Conservation (phyloP, 37 sponge, comb jelly and placozoan genomes). For the Sycon ciliatum region DNA sequence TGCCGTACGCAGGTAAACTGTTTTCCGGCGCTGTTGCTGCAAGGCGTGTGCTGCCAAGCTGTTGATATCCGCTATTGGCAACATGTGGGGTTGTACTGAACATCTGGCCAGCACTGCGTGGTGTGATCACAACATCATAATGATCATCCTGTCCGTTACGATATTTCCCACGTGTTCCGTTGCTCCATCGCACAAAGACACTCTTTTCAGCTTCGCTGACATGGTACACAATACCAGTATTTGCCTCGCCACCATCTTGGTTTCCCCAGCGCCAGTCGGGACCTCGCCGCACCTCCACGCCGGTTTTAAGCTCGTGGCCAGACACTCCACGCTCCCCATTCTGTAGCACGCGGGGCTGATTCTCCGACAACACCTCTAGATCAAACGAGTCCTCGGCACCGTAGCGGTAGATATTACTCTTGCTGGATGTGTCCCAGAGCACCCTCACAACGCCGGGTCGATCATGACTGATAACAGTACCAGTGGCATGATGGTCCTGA, state of each 20-base stretch:
- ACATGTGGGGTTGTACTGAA: too few relatives aligned
- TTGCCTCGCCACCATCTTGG: not conserved
- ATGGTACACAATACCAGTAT: not conserved
- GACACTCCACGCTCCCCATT: not conserved
- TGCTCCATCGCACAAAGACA: not conserved
- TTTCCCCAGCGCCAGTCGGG: slow-evolving; percentile 10
- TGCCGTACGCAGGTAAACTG: too few relatives aligned
- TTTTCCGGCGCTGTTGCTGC: too few relatives aligned
- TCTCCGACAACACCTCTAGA: not conserved
- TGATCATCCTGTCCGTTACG: not conserved
- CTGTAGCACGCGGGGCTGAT: not conserved
- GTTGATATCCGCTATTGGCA: too few relatives aligned
- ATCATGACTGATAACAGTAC: not conserved
- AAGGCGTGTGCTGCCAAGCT: too few relatives aligned
- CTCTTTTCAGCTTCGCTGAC: not conserved
- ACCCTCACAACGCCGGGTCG: not conserved
- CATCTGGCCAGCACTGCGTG: too few relatives aligned
- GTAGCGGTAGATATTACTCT: not conserved
- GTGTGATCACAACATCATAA: too few relatives aligned
- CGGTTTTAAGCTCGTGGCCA: not conserved
- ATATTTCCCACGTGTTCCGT: not conserved
- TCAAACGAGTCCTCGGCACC: not conserved
- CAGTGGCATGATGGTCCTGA: not conserved
- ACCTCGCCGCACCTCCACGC: not conserved
- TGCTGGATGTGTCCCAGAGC: not conserved